Percentiles rank a stretch among this genome's conserved stretches.
These are phyloP conservation scores for Cebidichthys violaceus DNA, from an alignment of 2,113 vertebrate genomes.

Conservation along the genomic window DNA sequence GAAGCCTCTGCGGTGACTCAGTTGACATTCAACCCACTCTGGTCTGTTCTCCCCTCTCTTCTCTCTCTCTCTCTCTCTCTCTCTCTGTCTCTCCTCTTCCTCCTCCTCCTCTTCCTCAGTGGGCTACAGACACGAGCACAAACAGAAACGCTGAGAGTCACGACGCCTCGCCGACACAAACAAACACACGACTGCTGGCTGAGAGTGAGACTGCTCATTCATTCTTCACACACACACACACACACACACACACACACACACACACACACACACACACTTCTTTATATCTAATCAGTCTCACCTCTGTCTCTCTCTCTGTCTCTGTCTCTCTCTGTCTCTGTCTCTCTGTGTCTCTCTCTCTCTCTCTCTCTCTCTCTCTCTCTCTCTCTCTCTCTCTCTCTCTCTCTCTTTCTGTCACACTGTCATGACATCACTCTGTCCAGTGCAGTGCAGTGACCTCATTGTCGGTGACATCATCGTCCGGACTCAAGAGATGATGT, in stretches of 20 bases:
- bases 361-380: no score
- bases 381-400: no score
- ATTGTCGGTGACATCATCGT: constrained; percentile 57
- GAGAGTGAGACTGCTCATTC: constrained; percentile 35
- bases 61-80: neutral
- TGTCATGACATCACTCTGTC: constrained; percentile 47
- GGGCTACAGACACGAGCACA: constrained; percentile 44
- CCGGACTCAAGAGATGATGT: constrained; percentile 48
- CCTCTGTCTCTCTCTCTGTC: no score
- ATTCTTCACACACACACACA: neutral
- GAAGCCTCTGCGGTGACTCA: constrained; percentile 38
- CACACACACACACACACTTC: constrained; percentile 2
- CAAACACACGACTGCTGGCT: constrained; percentile 27
- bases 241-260: constrained; percentile 1
- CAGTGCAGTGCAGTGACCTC: constrained; percentile 39
- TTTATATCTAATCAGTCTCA: no score
- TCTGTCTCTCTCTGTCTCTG: no score
- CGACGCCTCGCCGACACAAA: constrained; percentile 57
- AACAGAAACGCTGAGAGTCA: constrained; percentile 41
- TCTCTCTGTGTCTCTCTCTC: no score
- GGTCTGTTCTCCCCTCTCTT: constrained; percentile 9
- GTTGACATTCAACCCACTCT: constrained; percentile 51
- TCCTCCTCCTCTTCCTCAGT: neutral
- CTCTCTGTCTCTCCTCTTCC: no score
- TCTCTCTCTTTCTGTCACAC: neutral